Percentiles rank a stretch among this genome's conserved stretches.
phyloP scores from a whole-genome alignment of 2,888 invertebrate genomes.

The Aphodius granarius region DNA sequence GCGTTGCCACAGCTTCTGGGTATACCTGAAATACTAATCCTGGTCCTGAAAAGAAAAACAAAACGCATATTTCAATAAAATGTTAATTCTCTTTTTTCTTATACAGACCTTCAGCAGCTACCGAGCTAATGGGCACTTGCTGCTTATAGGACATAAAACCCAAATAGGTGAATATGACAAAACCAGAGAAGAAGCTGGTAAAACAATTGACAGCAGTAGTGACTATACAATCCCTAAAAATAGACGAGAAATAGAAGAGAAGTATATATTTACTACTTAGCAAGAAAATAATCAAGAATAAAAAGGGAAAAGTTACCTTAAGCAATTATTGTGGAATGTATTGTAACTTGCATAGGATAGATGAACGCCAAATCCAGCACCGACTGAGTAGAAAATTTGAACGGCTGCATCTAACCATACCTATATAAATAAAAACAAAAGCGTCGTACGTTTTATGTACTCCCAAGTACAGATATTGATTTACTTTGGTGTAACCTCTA shows the following conservation, averaged over 20 bases:
- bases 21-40: slow-evolving; percentile 80
- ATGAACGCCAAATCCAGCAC: slow-evolving; percentile 85
- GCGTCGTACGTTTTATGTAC: slow-evolving; percentile 7
- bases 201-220: slow-evolving; percentile 82
- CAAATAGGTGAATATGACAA: slow-evolving; percentile 84
- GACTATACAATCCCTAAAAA: slow-evolving; percentile 74
- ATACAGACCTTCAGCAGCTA: slow-evolving; percentile 76
- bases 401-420: slow-evolving; percentile 89
- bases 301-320: slow-evolving; percentile 59
- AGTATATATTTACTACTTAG: background rate
- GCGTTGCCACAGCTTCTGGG: slow-evolving; percentile 76
- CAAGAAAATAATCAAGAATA: slow-evolving; percentile 45
- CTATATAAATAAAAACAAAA: no score
- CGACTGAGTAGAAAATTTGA: slow-evolving; percentile 84
- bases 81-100: background rate
- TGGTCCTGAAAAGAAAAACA: slow-evolving; percentile 59
- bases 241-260: background rate
- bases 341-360: slow-evolving; percentile 85
- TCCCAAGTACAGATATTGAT: no score
- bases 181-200: slow-evolving; percentile 85
- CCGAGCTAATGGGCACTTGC: slow-evolving; percentile 74
- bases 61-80: background rate
- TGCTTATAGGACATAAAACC: slow-evolving; percentile 84
- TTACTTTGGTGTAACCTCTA: background rate
- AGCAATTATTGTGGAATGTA: slow-evolving; percentile 85